Evolutionary conservation across 1,140 invertebrate genomes (phyloP), one percentile per base, ranked within the genome.

Genomic region (Zeugodacus cucurbitae): DNA sequence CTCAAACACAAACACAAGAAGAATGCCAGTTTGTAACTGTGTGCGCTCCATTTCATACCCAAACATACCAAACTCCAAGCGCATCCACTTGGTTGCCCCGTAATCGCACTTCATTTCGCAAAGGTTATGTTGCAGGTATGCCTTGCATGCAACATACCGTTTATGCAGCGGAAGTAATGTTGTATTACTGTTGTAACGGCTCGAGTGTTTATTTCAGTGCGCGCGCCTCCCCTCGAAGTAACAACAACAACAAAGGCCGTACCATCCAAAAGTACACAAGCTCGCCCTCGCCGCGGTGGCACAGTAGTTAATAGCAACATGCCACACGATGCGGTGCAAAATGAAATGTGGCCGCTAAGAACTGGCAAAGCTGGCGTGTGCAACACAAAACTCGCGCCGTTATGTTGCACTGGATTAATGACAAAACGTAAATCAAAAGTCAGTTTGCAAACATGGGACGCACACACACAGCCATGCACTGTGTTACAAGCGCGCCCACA

Each of bases 351-450:
- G 20, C 17, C 74, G 41, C 74, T 82, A 82, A 82, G 74, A 82
- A 82, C 41, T 48, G 22, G 41, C 37, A 82, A 26, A 48, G 74
- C 74, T 82, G 74, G 10, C 8, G 62, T 32, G 41, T 48, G 11
- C 10, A 82, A 48, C 26, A 48, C 37, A 62, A 48, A 20, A 48
- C 32, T 10, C 74, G 37, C 74, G 37, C n/a, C 37, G 70, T 37
- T 74, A 74, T 29, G 37, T 29, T 74, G 20, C 26, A 26, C 41
- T 82, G 74, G 74, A 82, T 82, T 82, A 82, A 82, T 82, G 74
- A 82, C 74, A 82, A 82, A 82, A 54, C 74, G 74, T 82, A 82
- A 82, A 82, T 82, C 74, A 82, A 82, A 82, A 82, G 74, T 54
- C 74, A 37, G 41, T 82, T 48, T 82, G 74, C 11, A 82, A 48